phyloP scores from a whole-genome alignment of 2,797 vertebrate genomes.

The Basileuterus tristriatus region DNA sequence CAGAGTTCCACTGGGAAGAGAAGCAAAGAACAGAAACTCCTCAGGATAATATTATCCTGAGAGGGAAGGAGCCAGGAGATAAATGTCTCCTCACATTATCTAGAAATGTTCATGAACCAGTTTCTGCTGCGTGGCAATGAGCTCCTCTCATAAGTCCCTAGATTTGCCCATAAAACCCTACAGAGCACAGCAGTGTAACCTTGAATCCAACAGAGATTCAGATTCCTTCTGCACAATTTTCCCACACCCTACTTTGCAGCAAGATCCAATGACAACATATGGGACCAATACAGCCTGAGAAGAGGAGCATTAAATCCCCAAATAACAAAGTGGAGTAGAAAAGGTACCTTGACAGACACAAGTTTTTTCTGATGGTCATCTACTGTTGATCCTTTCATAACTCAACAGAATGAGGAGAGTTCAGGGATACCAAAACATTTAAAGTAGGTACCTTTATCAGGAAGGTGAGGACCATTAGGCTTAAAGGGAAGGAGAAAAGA shows the following conservation, averaged over 20 bases:
- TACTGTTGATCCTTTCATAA: neutral
- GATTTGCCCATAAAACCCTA: neutral
- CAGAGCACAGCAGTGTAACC: neutral
- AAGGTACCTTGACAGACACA: neutral
- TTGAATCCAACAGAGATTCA: neutral
- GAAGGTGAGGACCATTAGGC: neutral
- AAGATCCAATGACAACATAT: neutral
- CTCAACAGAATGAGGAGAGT: fast-evolving
- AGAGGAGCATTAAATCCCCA: neutral
- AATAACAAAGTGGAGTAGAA: neutral
- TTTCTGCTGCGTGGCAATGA: neutral
- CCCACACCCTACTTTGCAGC: neutral
- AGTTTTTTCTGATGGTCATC: neutral
- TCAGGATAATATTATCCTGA: neutral
- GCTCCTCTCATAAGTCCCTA: neutral
- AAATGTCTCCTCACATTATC: neutral
- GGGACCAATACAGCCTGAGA: neutral
- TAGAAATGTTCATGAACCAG: neutral
- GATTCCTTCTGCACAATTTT: neutral
- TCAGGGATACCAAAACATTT: neutral
- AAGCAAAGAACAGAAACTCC: neutral
- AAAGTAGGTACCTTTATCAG: neutral
- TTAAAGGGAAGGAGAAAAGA: neutral
- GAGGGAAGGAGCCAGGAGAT: neutral
- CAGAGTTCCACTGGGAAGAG: neutral